Evolutionary conservation across 2,888 invertebrate species (phyloP).

Genomic region (Pardosa pseudoannulata): DNA sequence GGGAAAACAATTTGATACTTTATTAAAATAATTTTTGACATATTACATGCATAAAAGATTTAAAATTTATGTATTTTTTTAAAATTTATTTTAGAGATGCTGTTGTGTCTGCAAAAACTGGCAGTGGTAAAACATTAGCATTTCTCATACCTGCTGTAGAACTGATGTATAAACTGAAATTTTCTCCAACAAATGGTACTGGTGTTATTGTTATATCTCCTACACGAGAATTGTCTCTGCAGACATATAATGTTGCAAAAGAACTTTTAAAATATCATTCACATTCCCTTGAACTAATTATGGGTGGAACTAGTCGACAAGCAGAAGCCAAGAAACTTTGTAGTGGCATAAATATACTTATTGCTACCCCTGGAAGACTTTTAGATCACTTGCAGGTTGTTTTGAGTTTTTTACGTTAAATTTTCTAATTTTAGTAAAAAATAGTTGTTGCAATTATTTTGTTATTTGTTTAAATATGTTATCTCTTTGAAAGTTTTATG

Average conservation of each 20-base stretch:
- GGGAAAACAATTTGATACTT: too few relatives aligned
- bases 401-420: slow-evolving; percentile 73
- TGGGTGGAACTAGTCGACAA: slow-evolving; percentile 95
- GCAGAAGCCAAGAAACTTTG: slow-evolving; percentile 93
- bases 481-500: too few relatives aligned
- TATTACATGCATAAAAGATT: too few relatives aligned
- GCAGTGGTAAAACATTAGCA: slow-evolving; percentile 97
- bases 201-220: slow-evolving; percentile 96
- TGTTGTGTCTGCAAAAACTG: slow-evolving; percentile 96
- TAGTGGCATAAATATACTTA: slow-evolving; percentile 93
- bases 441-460: too few relatives aligned
- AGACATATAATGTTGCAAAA: slow-evolving; percentile 97
- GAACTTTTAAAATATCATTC: slow-evolving; percentile 92
- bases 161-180: slow-evolving; percentile 90
- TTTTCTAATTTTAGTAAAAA: too few relatives aligned
- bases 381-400: slow-evolving; percentile 91
- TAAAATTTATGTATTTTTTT: too few relatives aligned
- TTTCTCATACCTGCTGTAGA: slow-evolving; percentile 97
- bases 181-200: slow-evolving; percentile 95
- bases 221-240: slow-evolving; percentile 97
- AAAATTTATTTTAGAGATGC: slow-evolving; percentile 83
- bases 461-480: too few relatives aligned
- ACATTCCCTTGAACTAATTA: slow-evolving; percentile 94
- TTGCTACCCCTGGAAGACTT: slow-evolving; percentile 96
- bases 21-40: too few relatives aligned